Evolutionary conservation across 1,140 invertebrate genomes (phyloP), one percentile per base, ranked within the genome.

Genomic region (Conus betulinus): DNA sequence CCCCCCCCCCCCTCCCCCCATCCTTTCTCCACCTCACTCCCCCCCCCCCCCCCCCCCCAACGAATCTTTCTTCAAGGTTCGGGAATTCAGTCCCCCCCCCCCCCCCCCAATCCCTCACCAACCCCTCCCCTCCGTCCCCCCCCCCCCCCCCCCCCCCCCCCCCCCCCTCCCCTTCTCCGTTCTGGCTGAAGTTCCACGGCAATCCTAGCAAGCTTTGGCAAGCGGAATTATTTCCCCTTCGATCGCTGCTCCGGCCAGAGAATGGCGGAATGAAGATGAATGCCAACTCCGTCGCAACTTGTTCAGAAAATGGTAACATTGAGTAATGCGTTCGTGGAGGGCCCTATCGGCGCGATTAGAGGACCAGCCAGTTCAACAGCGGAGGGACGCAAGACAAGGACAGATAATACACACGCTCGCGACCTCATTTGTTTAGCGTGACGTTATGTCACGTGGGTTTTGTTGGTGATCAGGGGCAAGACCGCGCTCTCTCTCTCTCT

Each of bases 211-310:
- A 71, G 67, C 67, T 71, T 71, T 71, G 67, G 67, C 67, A 71
- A n/a, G 67, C 13, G 67, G 67, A 71, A 71, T 71, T 71, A 71
- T 71, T 71, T 71, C 67, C 20, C 67, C 67, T 71, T 71, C 67
- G 67, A 71, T 71, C 67, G 67, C 20, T 23, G 11, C 23, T 20
- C 6, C 6, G 67, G 13, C 67, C 15, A 71, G 67, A 71, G 23
- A 71, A 71, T 71, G 0, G 13, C 17, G 20, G 11, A 71, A 71
- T 71, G 67, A 71, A 71, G 67, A 71, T 23, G 17, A 23, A 71
- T 71, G 67, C 67, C 15, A 23, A 71, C 23, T 7, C 20, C 23
- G 67, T 6, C 6, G 67, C 67, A 71, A 71, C 67, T 71, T 71
- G 67, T n/a, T 71, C 67, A 71, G 67, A 71, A 71, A 71, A 71